A percentile compares a stretch with the other conserved stretches of the same genome.
Conservation (phyloP, 2,113 vertebrate genomes). For the Bettongia penicillata region DNA sequence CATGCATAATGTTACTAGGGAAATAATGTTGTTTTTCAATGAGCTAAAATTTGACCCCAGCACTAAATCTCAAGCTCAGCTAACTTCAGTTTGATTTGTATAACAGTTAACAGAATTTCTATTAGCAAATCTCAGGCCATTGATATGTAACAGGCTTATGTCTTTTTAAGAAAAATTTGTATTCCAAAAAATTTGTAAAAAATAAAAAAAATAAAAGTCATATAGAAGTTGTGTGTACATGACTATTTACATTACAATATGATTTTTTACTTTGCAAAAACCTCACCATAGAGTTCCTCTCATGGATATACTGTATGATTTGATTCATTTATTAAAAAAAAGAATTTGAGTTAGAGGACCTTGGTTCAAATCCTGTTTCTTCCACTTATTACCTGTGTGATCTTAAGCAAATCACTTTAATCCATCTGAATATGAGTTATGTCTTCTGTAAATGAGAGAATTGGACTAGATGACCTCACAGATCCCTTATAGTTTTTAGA, state of each 20-base stretch:
- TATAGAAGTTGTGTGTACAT: neutral
- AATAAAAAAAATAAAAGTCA: neutral
- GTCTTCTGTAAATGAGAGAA: neutral
- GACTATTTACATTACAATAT: neutral
- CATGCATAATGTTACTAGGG: neutral
- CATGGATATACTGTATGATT: neutral
- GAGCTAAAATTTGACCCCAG: neutral
- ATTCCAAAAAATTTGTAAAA: neutral
- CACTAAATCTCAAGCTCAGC: constrained; percentile 5
- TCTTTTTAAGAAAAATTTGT: neutral
- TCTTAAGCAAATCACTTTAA: neutral
- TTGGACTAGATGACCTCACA: neutral
- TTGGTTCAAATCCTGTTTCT: neutral
- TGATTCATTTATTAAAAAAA: neutral
- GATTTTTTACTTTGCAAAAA: neutral
- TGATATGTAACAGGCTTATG: neutral
- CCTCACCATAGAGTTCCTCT: neutral
- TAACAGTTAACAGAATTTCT: neutral
- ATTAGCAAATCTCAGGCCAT: neutral
- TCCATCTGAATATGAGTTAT: neutral
- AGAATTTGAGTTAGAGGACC: neutral
- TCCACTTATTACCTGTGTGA: neutral
- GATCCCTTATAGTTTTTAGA: neutral
- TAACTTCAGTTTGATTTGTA: neutral
- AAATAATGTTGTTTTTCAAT: constrained; percentile 1